These are phyloP conservation scores for Probosciger aterrimus DNA, from an alignment of 2,113 vertebrate species.

Conservation along the genomic window DNA sequence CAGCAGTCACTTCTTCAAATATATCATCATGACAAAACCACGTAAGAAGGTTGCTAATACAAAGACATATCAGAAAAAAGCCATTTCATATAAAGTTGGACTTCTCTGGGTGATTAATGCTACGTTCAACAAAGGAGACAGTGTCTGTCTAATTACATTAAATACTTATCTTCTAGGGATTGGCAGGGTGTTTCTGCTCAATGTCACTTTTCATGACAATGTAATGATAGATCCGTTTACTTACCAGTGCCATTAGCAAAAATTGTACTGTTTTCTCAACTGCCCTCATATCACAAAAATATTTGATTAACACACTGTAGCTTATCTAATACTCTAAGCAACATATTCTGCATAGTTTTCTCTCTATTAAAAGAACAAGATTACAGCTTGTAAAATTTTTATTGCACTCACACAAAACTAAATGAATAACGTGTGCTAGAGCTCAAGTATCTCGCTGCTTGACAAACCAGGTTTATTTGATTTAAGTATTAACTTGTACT, in stretches of 20 bases:
- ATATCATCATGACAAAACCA: slow-evolving; percentile 32
- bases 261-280: slow-evolving; percentile 77
- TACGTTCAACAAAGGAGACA: slow-evolving; percentile 69
- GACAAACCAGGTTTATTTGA: slow-evolving; percentile 38
- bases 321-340: slow-evolving; percentile 77
- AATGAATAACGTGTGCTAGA: slow-evolving; percentile 45
- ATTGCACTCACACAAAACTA: slow-evolving; percentile 52
- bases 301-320: slow-evolving; percentile 79
- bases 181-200: slow-evolving; percentile 75
- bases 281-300: slow-evolving; percentile 76
- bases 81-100: slow-evolving; percentile 63
- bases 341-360: slow-evolving; percentile 73
- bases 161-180: slow-evolving; percentile 75
- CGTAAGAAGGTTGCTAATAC: slow-evolving; percentile 44
- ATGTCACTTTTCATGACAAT: slow-evolving; percentile 77
- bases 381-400: slow-evolving; percentile 61
- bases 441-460: slow-evolving; percentile 19
- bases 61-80: slow-evolving; percentile 66
- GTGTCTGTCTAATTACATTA: slow-evolving; percentile 75
- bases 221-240: slow-evolving; percentile 78
- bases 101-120: slow-evolving; percentile 74
- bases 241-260: slow-evolving; percentile 77
- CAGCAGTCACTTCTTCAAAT: slow-evolving; percentile 20
- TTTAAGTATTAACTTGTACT: slow-evolving; percentile 44
- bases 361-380: slow-evolving; percentile 70